Conservation (phyloP, 2,888 invertebrate species). For the Oscheius sp. region DNA sequence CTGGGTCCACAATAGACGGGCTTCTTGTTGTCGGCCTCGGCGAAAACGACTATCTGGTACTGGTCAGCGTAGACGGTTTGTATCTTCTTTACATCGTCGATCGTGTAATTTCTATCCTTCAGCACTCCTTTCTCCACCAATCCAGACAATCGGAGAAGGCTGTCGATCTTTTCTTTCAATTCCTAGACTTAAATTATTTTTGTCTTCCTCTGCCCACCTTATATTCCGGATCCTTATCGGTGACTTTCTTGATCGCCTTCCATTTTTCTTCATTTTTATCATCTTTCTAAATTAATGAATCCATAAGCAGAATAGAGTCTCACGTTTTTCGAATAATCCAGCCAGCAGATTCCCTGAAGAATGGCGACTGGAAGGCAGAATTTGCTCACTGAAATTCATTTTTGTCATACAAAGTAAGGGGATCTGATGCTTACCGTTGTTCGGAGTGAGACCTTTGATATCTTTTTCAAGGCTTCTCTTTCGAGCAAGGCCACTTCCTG, state of each 20-base stretch:
- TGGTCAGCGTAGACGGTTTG: slow-evolving; percentile 14
- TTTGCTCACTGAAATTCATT: slow-evolving; percentile 8
- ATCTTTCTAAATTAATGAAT: not conserved
- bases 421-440: not conserved
- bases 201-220: not conserved
- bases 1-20: slow-evolving; percentile 21
- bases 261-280: not conserved
- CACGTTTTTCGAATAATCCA: slow-evolving; percentile 11
- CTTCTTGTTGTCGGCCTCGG: slow-evolving; percentile 25
- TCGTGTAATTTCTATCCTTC: slow-evolving; percentile 27
- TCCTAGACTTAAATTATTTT: not conserved
- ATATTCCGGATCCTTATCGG: not conserved
- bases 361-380: slow-evolving; percentile 21
- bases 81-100: slow-evolving; percentile 20
- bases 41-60: slow-evolving; percentile 33
- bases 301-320: not conserved
- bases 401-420: too few relatives aligned
- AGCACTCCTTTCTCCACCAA: not conserved
- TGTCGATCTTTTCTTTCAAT: not conserved
- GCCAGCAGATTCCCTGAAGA: slow-evolving; percentile 20
- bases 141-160: slow-evolving; percentile 18
- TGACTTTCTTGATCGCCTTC: slow-evolving; percentile 1
- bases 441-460: slow-evolving; percentile 10
- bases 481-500: slow-evolving; percentile 12
- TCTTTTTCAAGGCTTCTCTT: not conserved